Evolutionary conservation across 2,888 invertebrate species (phyloP).

Genomic region (Amaurobius ferox): DNA sequence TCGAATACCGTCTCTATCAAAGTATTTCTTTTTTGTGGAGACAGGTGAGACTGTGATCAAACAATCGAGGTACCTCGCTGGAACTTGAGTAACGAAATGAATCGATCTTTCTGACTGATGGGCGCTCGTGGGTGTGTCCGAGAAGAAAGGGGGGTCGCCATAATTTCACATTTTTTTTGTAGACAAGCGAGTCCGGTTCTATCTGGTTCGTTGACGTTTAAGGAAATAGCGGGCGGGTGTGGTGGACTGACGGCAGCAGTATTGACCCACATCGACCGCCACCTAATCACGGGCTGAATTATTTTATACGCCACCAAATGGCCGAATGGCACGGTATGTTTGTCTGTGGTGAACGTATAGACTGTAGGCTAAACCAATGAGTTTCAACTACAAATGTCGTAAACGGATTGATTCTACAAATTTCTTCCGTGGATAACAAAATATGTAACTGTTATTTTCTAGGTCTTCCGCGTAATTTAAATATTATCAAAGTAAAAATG

Average conservation of each 20-base stretch:
- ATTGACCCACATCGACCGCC: slow-evolving; percentile 19
- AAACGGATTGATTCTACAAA: too few relatives aligned
- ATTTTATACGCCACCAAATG: slow-evolving; percentile 9
- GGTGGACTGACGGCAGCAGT: background rate
- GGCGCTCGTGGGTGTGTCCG: slow-evolving; percentile 21
- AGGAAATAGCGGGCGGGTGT: slow-evolving; percentile 1
- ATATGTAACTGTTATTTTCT: too few relatives aligned
- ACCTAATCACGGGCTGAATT: slow-evolving; percentile 1
- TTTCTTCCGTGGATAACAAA: too few relatives aligned
- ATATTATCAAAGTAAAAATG: too few relatives aligned
- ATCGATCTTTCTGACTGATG: slow-evolving; percentile 27
- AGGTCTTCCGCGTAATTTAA: too few relatives aligned
- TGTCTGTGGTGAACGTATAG: too few relatives aligned
- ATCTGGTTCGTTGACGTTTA: slow-evolving; percentile 20
- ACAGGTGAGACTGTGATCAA: slow-evolving; percentile 12
- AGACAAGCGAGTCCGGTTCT: background rate
- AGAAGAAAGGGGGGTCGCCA: slow-evolving; percentile 1
- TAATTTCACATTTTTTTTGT: slow-evolving; percentile 40
- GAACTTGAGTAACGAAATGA: slow-evolving; percentile 16
- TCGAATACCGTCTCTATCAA: background rate
- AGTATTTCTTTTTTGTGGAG: background rate
- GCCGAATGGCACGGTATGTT: slow-evolving; percentile 12
- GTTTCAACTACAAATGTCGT: too few relatives aligned
- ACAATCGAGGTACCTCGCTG: background rate
- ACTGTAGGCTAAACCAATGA: too few relatives aligned